Base-by-base conservation (phyloP, 2,113 vertebrate species). In the Gopherus flavomarginatus region DNA sequence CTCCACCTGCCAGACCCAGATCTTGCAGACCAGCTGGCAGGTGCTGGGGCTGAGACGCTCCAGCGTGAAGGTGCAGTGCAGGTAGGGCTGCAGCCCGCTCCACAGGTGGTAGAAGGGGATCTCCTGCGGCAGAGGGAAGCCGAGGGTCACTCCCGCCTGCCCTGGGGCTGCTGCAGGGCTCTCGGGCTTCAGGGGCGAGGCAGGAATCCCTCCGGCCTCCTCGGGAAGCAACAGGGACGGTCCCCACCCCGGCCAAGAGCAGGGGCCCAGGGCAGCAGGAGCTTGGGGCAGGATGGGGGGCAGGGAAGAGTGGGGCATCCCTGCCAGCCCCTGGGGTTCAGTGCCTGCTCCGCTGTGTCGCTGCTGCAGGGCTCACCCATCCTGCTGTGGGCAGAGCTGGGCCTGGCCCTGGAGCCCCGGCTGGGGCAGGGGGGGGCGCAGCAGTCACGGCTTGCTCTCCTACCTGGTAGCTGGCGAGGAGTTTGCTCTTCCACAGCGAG, bases 1-100 rank as follows among this genome's bases (percentile, higher is more conserved):
- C 93, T 99, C 99, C 97, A 99, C 99, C 98, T 99, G 99, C 99
- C 99, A 99, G 96, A 99, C 99, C 97, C 99, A 99, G 98, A 99
- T 98, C 98, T 99, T 99, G 98, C 99, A 99, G 98, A 99, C 99
- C 97, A 99, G 99, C 97, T 99, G 99, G 0, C 99, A 99, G 93
- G 99, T 99, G 98, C 98, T 99, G 97, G 99, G 98, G 97, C 98
- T 99, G 97, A 99, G 98, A 9, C 99, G 99, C 98, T 99, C 99
- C 98, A 99, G 97, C 69, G 99, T 99, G 98, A 99, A 99, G 92
- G 99, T 99, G 98, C 99, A 99, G 98, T 99, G 99, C 96, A 99
- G 98, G 97, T 99, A 99, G 96, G 99, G 99, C 98, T 99, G 99
- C 87, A 99, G 98, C 89, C 99, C 99, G 0, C 98, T 97, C 99